Evolutionary conservation across 2,797 vertebrate species (phyloP).

Genomic region (Coregonus ussuriensis): DNA sequence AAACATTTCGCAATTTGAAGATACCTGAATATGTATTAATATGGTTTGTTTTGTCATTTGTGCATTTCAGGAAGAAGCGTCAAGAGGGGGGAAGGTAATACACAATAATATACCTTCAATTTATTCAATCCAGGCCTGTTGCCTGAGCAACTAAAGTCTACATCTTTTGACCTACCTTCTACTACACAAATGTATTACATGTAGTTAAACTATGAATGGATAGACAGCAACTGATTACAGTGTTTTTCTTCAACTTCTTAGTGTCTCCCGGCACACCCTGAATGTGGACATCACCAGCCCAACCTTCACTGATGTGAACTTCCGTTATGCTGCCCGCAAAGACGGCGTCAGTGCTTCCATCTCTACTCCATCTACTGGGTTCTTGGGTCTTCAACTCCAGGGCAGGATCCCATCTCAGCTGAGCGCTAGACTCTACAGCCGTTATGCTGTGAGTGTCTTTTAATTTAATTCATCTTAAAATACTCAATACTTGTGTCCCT

Average conservation of each 20-base stretch:
- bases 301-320: slow-evolving; percentile 66
- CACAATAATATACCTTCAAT: background rate
- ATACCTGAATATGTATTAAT: background rate
- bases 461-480: background rate
- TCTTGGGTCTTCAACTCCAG: slow-evolving; percentile 74
- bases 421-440: slow-evolving; percentile 75
- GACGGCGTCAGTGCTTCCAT: slow-evolving; percentile 66
- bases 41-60: background rate
- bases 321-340: slow-evolving; percentile 58
- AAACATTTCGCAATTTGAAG: background rate
- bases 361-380: slow-evolving; percentile 75
- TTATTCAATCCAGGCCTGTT: background rate
- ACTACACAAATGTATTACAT: background rate
- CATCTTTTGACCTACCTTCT: background rate
- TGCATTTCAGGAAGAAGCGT: slow-evolving; percentile 46
- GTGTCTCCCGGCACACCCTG: slow-evolving; percentile 59
- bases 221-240: background rate
- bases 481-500: background rate
- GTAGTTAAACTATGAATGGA: background rate
- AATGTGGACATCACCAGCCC: slow-evolving; percentile 72
- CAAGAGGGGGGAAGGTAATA: slow-evolving; percentile 54
- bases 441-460: slow-evolving; percentile 76
- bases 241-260: slow-evolving; percentile 38
- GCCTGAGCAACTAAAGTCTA: background rate
- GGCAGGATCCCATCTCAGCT: slow-evolving; percentile 55